Conservation (phyloP, 1,140 invertebrate species). For the Chelonus insularis region DNA sequence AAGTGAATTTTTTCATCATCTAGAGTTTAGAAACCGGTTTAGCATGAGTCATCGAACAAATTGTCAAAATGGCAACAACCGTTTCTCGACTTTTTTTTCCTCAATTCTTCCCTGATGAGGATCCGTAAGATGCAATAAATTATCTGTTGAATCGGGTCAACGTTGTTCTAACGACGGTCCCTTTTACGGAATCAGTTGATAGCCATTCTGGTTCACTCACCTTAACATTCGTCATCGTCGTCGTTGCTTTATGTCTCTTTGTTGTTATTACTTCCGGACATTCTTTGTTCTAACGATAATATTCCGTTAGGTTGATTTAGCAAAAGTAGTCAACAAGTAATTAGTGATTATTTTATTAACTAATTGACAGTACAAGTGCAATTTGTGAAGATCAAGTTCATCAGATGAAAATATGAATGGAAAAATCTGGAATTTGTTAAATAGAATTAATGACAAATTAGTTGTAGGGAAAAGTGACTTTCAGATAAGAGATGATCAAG, state of each 20-base stretch:
- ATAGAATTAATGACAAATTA: conserved; percentile 20
- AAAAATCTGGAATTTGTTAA: too few relatives aligned
- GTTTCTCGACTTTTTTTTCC: conserved; percentile 2
- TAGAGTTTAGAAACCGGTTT: conserved; percentile 1
- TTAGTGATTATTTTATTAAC: conserved; percentile 20
- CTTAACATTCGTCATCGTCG: conserved; percentile 11
- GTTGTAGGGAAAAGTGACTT: background rate
- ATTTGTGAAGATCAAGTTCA: too few relatives aligned
- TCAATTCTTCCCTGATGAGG: background rate
- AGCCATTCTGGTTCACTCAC: conserved; percentile 13
- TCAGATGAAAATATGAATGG: too few relatives aligned
- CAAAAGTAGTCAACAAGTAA: conserved; percentile 27
- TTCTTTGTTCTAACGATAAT: conserved; percentile 28
- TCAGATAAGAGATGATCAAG: conserved; percentile 16
- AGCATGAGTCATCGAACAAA: conserved; percentile 17
- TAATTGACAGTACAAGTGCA: background rate
- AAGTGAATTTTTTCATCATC: too few relatives aligned
- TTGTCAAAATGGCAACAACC: conserved; percentile 24
- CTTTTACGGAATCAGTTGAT: conserved; percentile 24
- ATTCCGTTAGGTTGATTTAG: conserved; percentile 26
- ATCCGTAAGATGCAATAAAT: conserved; percentile 24
- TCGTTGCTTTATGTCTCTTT: background rate
- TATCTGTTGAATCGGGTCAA: conserved; percentile 28
- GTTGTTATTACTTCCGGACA: conserved; percentile 30
- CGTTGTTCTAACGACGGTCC: conserved; percentile 25